A percentile compares a stretch with the other conserved stretches of the same genome.
These are phyloP conservation scores for Pseudorhiza aurosa DNA, from an alignment of 30 jellyfish, hydroid and myxozoan species.

Conservation along the genomic window DNA sequence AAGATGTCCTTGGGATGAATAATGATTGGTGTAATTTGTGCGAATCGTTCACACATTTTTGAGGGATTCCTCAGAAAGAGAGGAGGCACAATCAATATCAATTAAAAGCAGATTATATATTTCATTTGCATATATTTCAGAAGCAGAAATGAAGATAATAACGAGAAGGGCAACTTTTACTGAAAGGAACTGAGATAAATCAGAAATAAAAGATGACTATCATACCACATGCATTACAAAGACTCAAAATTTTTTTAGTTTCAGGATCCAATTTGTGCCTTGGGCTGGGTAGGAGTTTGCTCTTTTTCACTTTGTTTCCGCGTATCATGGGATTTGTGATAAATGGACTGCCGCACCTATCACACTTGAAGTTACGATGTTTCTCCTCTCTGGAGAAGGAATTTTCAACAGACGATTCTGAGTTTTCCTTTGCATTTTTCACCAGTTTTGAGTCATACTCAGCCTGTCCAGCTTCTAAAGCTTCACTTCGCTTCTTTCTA, in stretches of 20 bases:
- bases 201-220: background rate
- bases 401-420: background rate
- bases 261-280: slow-evolving; percentile 94
- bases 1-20: no score
- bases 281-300: slow-evolving; percentile 88
- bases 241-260: slow-evolving; percentile 76
- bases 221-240: slow-evolving; percentile 99
- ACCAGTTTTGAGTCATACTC: background rate
- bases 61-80: no score
- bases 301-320: slow-evolving; percentile 72
- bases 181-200: background rate
- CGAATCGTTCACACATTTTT: no score
- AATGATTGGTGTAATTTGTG: no score
- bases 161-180: background rate
- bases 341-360: slow-evolving; percentile 79
- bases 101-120: background rate
- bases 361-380: slow-evolving; percentile 68
- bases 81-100: no score
- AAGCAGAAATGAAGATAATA: background rate
- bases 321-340: slow-evolving; percentile 87
- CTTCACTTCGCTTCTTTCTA: background rate
- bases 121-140: background rate
- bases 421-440: background rate
- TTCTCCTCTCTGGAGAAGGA: background rate
- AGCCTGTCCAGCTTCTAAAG: background rate